Base-by-base conservation (phyloP, 2,113 vertebrate species). In the Hystrix cristata region DNA sequence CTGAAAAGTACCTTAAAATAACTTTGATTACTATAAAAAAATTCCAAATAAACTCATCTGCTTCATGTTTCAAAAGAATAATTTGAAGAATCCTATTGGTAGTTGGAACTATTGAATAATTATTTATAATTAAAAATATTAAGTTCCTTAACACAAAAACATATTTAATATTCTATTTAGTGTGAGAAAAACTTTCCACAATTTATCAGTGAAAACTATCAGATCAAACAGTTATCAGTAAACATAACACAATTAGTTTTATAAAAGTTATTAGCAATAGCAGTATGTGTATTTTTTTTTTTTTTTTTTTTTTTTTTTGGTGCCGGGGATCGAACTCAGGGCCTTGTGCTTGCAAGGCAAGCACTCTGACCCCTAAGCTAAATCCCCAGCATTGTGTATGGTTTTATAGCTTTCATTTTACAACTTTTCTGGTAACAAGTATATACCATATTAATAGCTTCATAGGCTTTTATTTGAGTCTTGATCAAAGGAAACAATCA, bases 41-140 rank as follows among this genome's bases (percentile, higher is more conserved):
- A 69, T 91, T 94, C 97, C 69, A 96, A 97, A 97, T 87, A 81
- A 72, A 96, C 89, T 55, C 90, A 96, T 95, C 71, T 94, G 92
- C 34, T 97, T 92, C 64, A 65, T 31, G 27, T 96, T 85, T 97
- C 43, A 84, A 57, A 55, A 90, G 83, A 96, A 88, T 97, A 97
- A 89, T 97, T 98, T 96, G 81, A 98, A 78, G 81, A 55, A 18
- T 93, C 93, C 96, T 46, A 34, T 31, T 94, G 96, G 88, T 71
- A 86, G 43, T 91, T 98, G 95, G 71, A 98, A 98, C 96, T 0
- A 95, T 62, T 81, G 86, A 97, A 84, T 57, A 94, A 69, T 87
- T 11, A 76, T 91, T 84, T 92, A 85, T 95, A 53, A 93, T 71
- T 76, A 71, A 97, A 23, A 87, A 83, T 97, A 97, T 91, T 91